A percentile compares a stretch with the other conserved stretches of the same genome.
Evolutionary conservation across 2,797 vertebrate genomes (phyloP).

Genomic region (Menidia menidia): DNA sequence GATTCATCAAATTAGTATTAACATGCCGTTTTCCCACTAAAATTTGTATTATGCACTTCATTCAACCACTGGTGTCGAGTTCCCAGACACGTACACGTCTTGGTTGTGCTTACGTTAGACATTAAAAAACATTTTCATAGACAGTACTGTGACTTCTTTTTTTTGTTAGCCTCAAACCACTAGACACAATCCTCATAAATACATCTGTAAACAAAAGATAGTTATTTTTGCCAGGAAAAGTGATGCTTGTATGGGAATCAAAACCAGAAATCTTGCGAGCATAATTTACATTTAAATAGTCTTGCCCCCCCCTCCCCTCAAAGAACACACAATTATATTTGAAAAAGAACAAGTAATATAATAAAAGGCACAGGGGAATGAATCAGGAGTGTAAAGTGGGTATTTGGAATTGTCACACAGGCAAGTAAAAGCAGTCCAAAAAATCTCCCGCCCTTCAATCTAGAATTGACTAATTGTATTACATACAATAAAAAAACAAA

Average conservation of each 20-base stretch:
- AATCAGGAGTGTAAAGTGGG: constrained; percentile 23
- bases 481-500: constrained; percentile 9
- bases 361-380: constrained; percentile 70
- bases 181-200: constrained; percentile 39
- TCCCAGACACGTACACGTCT: constrained; percentile 21
- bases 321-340: constrained; percentile 21
- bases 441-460: constrained; percentile 12
- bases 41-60: background rate
- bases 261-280: constrained; percentile 20
- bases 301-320: constrained; percentile 39
- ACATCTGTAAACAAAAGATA: constrained; percentile 46
- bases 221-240: constrained; percentile 24
- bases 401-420: constrained; percentile 1
- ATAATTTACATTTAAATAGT: constrained; percentile 33
- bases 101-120: constrained; percentile 55
- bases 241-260: constrained; percentile 23
- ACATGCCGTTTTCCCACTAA: constrained; percentile 10
- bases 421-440: constrained; percentile 9
- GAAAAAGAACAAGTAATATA: constrained; percentile 21
- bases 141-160: constrained; percentile 17
- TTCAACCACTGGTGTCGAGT: constrained; percentile 22
- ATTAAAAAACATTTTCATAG: constrained; percentile 52
- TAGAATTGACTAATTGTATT: constrained; percentile 6
- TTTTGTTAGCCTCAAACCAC: constrained; percentile 8
- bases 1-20: constrained; percentile 12